Evolutionary conservation across 2,797 vertebrate genomes (phyloP).

Genomic region (Falco concolor): DNA sequence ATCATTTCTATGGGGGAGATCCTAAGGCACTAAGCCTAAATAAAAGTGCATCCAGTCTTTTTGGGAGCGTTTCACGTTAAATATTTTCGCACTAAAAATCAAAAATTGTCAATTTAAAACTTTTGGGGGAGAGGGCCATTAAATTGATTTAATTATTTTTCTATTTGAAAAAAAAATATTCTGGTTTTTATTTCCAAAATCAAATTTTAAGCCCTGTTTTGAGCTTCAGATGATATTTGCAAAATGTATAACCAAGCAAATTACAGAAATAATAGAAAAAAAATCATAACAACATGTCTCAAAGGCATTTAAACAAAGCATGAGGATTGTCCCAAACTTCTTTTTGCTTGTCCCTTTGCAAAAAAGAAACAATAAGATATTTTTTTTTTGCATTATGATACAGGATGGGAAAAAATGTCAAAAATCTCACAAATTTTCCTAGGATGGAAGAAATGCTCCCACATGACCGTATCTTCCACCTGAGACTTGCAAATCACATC

Average conservation of each 20-base stretch:
- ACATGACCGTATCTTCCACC: not conserved
- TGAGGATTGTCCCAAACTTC: not conserved
- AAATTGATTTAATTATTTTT: not conserved
- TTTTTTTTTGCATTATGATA: not conserved
- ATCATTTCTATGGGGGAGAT: not conserved
- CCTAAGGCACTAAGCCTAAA: not conserved
- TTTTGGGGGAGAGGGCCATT: not conserved
- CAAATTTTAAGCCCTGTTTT: not conserved
- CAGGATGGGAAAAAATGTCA: not conserved
- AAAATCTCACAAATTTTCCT: not conserved
- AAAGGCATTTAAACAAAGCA: not conserved
- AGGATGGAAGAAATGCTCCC: not conserved
- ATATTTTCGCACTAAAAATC: not conserved
- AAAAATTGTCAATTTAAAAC: not conserved
- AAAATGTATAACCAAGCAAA: not conserved
- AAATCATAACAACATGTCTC: not conserved
- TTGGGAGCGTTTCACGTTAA: not conserved
- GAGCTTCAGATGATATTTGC: not conserved
- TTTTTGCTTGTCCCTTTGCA: not conserved
- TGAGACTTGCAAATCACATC: not conserved
- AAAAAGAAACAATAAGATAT: not conserved
- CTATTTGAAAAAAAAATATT: not conserved
- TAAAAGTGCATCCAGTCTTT: not conserved
- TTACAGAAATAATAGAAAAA: not conserved
- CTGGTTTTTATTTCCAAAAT: not conserved